These are phyloP conservation scores for Psittacula derbiana DNA, from an alignment of 2,797 vertebrate species.

Conservation along the genomic window DNA sequence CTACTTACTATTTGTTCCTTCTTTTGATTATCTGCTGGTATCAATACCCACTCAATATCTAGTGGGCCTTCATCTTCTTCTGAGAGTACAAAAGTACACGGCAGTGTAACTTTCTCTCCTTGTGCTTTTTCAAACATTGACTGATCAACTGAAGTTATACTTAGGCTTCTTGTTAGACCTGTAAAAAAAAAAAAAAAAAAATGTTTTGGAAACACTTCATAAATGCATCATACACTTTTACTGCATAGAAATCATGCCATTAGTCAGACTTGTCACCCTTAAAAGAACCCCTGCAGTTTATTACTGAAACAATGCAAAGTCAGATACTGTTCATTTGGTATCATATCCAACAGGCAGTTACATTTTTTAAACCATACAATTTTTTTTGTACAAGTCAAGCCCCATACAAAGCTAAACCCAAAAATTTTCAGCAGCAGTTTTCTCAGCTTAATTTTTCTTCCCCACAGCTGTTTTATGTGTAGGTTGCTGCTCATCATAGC, in stretches of 20 bases:
- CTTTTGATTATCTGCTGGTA: slow-evolving; percentile 87
- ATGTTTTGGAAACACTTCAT: neutral
- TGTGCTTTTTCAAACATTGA: slow-evolving; percentile 85
- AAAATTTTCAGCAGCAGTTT: neutral
- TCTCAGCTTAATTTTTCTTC: neutral
- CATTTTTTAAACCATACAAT: neutral
- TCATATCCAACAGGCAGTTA: neutral
- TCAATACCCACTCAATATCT: slow-evolving; percentile 92
- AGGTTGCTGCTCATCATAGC: neutral
- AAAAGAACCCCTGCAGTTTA: neutral
- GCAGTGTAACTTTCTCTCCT: slow-evolving; percentile 85
- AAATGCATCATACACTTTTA: neutral
- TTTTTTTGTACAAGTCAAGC: neutral
- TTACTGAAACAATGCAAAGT: neutral
- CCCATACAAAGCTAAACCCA: neutral
- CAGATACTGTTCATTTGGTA: neutral
- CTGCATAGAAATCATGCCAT: neutral
- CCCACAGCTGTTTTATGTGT: neutral
- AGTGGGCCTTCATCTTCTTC: slow-evolving; percentile 81
- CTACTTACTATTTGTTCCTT: slow-evolving; percentile 87
- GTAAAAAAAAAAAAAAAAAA: neutral
- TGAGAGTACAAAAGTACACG: slow-evolving; percentile 82
- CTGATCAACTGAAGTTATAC: slow-evolving; percentile 76
- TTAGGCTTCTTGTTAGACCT: slow-evolving; percentile 76
- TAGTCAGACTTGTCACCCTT: neutral